Evolutionary conservation across 2,797 vertebrate genomes (phyloP), one percentile per base, ranked within the genome.

Genomic region (Chaetophractus vellerosus): DNA sequence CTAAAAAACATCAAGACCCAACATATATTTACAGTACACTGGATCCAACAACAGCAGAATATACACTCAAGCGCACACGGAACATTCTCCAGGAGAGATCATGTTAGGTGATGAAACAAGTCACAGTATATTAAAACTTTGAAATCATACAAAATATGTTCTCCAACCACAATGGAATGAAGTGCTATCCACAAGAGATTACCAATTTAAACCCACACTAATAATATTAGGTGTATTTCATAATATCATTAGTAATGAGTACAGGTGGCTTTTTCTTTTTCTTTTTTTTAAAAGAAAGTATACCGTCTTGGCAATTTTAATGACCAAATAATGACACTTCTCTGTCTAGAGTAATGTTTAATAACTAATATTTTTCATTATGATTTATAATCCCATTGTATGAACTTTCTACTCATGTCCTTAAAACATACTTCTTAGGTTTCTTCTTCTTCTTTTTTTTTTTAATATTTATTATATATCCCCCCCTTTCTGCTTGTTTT

Each of bases 351-450:
- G n/a, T 86, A 41, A 57, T 69, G 2, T 23, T 24, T 80, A 21
- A 23, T 61, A 92, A 88, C 28, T 81, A 88, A 24, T 26, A 72
- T 48, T 57, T 88, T 91, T 85, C 33, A 75, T 61, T 55, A 55
- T 69, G 41, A 50, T 81, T 91, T 80, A 80, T 59, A 69, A 57
- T 64, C 61, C 61, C 10, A 87, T 59, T 59, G 71, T 26, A 61
- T 57, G 48, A 87, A 31, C 84, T 24, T 92, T 31, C 24, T 50
- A 68, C 71, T 2, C 41, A 90, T 50, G n/a, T 84, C 8, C 55
- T 93, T 48, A 59, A 84, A 85, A 80, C 18, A 82, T 3, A 23
- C 61, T 36, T 81, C 45, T 52, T 36, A 69, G 41, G 18, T 31
- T 72, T 95, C 41, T n/a, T n/a, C n/a, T n/a, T n/a, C n/a, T n/a